A percentile compares a stretch with the other conserved stretches of the same genome.
phyloP scores from a whole-genome alignment of 2,888 invertebrate genomes.

The Megalurothrips usitatus region DNA sequence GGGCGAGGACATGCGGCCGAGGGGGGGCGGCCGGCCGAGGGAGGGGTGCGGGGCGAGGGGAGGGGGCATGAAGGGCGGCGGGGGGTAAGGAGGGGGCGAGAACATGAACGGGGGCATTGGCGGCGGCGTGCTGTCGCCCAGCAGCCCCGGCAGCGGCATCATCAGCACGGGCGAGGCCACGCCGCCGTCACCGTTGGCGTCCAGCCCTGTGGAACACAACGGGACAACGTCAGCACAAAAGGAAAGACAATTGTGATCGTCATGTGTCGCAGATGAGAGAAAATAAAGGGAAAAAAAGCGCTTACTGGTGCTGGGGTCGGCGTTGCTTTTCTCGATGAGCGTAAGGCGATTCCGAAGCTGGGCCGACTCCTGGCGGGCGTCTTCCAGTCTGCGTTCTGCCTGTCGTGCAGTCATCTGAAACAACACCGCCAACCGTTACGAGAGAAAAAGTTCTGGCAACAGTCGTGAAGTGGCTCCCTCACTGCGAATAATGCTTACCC shows the following conservation, averaged over 20 bases:
- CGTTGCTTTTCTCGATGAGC: conserved; percentile 51
- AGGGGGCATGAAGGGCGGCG: conserved; percentile 46
- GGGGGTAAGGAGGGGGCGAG: conserved; percentile 54
- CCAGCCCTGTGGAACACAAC: conserved; percentile 33
- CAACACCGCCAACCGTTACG: conserved; percentile 32
- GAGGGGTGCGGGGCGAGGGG: conserved; percentile 50
- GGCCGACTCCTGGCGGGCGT: conserved; percentile 66
- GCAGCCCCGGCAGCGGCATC: conserved; percentile 46
- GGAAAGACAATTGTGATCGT: neutral
- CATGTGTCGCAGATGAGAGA: neutral
- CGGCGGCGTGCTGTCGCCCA: conserved; percentile 49
- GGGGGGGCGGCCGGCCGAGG: conserved; percentile 44
- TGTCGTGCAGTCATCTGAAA: conserved; percentile 67
- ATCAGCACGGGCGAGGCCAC: conserved; percentile 47
- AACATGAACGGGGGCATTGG: conserved; percentile 52
- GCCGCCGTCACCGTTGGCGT: conserved; percentile 47
- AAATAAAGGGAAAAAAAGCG: conserved; percentile 36
- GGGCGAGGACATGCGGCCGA: conserved; percentile 48
- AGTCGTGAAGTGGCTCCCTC: conserved; percentile 30
- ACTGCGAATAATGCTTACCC: conserved; percentile 51
- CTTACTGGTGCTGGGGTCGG: conserved; percentile 51
- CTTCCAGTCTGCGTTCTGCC: conserved; percentile 76
- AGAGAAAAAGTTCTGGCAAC: neutral
- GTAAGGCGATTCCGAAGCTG: conserved; percentile 61
- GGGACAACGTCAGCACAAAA: conserved; percentile 27